Base-by-base conservation (phyloP, 1,140 invertebrate genomes). In the Tribolium castaneum region DNA sequence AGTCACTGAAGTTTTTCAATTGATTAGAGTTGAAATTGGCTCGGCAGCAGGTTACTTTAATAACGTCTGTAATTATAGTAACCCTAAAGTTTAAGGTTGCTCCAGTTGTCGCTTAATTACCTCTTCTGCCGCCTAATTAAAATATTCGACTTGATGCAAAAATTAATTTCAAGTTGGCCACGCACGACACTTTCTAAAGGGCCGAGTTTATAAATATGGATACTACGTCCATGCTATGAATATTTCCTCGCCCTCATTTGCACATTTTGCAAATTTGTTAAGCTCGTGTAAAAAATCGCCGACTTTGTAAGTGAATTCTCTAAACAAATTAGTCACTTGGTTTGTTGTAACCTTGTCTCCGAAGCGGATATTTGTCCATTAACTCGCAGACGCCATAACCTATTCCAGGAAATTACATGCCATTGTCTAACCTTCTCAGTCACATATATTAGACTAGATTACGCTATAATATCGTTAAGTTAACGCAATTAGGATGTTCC, bases 331-430 rank as follows among this genome's bases (percentile, higher is more conserved):
- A 62, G 56, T 16, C 56, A n/a, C 19, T n/a, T 59, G 54, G 54
- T 59, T 22, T 25, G 7, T 34, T 14, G 22, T 35, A 66, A 13
- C 59, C 25, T 35, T 66, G 59, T 66, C 59, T n/a, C 19, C 56
- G 34, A 30, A 35, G 59, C 59, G 59, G 59, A 66, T 66, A 66
- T 66, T 66, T 66, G 59, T 66, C 59, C 59, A 66, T 66, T 66
- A 66, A 66, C 59, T 66, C 30, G 59, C 59, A 66, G 59, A 66
- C 59, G 59, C 59, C 59, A 66, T 66, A 66, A 66, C 59, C 59
- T 39, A 66, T 66, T 66, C 45, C 59, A 66, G 59, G 59, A 66
- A 66, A 66, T 66, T 66, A 66, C 59, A 66, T 66, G 59, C 59
- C 30, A 66, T 66, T 66, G 59, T 66, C 35, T 66, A 66, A 66